Percentiles rank a stretch among this genome's conserved stretches.
These are phyloP conservation scores for Portevinia maculata DNA, from an alignment of 2,888 invertebrate genomes.

Conservation along the genomic window DNA sequence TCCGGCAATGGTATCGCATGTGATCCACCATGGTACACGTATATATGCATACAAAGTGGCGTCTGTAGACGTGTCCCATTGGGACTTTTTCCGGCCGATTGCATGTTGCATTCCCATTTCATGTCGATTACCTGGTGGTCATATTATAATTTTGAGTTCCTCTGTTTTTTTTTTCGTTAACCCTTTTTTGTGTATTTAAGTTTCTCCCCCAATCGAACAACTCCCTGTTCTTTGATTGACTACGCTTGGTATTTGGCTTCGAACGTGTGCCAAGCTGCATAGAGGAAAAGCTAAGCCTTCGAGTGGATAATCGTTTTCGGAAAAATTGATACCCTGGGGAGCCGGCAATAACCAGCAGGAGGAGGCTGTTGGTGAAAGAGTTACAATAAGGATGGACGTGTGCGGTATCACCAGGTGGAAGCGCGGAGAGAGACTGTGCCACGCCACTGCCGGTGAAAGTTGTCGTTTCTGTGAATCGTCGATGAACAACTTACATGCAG, in stretches of 20 bases:
- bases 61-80: conserved; percentile 53
- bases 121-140: conserved; percentile 74
- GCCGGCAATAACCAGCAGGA: conserved; percentile 12
- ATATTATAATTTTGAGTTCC: conserved; percentile 55
- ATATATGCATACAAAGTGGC: conserved; percentile 58
- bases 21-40: conserved; percentile 35
- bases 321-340: conserved; percentile 60
- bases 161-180: conserved; percentile 10
- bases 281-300: conserved; percentile 36
- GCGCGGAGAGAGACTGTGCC: conserved; percentile 6
- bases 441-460: conserved; percentile 56
- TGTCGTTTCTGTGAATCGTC: conserved; percentile 69
- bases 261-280: conserved; percentile 24
- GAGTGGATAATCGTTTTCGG: conserved; percentile 69
- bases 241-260: conserved; percentile 61
- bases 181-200: too few species aligned
- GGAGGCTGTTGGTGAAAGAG: conserved; percentile 49
- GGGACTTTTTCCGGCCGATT: conserved; percentile 72
- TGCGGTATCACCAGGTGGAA: conserved; percentile 20
- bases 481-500: conserved; percentile 70
- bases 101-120: conserved; percentile 74
- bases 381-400: conserved; percentile 34
- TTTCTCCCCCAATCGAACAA: conserved; percentile 1
- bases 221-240: conserved; percentile 47
- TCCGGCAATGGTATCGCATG: conserved; percentile 14